Evolutionary conservation across 2,113 vertebrate species (phyloP), one percentile per base, ranked within the genome.

Genomic region (Neoarius graeffei): DNA sequence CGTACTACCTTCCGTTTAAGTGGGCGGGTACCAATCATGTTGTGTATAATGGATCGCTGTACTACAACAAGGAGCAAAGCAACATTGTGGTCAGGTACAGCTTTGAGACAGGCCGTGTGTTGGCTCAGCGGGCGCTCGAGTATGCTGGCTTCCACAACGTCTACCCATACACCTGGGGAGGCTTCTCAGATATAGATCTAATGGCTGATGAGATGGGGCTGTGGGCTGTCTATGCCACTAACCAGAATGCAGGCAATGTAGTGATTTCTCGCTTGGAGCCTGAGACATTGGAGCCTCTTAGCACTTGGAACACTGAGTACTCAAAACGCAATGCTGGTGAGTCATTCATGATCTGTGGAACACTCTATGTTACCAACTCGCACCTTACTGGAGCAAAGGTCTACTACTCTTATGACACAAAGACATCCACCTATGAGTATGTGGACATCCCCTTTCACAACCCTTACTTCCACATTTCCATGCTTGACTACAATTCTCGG

Each of bases 21-120:
- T 99, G 98, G 98, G 98, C 98, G 60, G 98, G 98, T 89, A 99
- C 98, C 88, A 99, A 98, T 93, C 98, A 99, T 0, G 96, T 99
- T 0, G 97, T 99, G 89, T 99, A 98, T 94, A 99, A 99, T 0
- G 97, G 98, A 69, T 99, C 98, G 0, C 97, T 99, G 30, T 99
- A 97, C 91, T 99, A 99, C 95, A 99, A 99, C 95, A 99, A 99
- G 90, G 99, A 99, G 89, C 98, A 99, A 93, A 99, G 98, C 94
- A 99, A 99, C 94, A 99, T 99, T 52, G 96, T 99, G 83, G 97
- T 99, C 90, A 98, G 97, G 89, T 99, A 99, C 96, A 98, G 96
- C 95, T 99, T 99, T 1, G 97, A 98, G 90, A 94, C 94, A 0
- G 98, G 98, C 59, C 95, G 94, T 73, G 97, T 99, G 66, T 94